Percentiles rank a stretch among this genome's conserved stretches.
Conservation (phyloP, 2,888 invertebrate genomes). For the Agrilus mali region DNA sequence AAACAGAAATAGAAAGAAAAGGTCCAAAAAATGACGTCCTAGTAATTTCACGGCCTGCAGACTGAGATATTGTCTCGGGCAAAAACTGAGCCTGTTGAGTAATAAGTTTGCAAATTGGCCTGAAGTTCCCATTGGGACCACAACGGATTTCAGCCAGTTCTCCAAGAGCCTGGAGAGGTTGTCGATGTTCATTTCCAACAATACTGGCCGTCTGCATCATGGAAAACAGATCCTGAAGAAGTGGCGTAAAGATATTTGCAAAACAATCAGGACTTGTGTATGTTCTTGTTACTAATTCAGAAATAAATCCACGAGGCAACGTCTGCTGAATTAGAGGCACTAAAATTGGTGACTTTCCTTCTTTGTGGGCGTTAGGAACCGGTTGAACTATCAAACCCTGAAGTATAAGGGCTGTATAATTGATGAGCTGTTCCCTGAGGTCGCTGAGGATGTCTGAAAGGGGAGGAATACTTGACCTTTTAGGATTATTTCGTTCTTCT, state of each 20-base stretch:
- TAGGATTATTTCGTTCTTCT: constrained; percentile 65
- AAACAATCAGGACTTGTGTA: constrained; percentile 47
- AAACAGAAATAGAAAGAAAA: constrained; percentile 81
- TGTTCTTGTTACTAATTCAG: constrained; percentile 36
- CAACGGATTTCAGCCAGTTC: constrained; percentile 72
- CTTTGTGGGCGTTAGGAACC: constrained; percentile 37
- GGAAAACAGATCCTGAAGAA: constrained; percentile 58
- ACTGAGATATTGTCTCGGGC: constrained; percentile 56
- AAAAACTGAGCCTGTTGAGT: constrained; percentile 57
- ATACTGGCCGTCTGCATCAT: constrained; percentile 56
- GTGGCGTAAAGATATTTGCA: constrained; percentile 44
- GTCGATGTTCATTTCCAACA: constrained; percentile 51
- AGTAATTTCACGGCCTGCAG: constrained; percentile 67
- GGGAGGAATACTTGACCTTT: constrained; percentile 62
- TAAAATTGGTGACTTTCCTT: constrained; percentile 50
- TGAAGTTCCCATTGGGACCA: constrained; percentile 31
- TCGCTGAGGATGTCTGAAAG: constrained; percentile 52
- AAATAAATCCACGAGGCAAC: constrained; percentile 62
- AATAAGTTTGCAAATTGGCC: constrained; percentile 65
- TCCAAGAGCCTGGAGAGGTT: constrained; percentile 46
- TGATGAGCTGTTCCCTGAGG: constrained; percentile 41
- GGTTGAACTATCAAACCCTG: constrained; percentile 32
- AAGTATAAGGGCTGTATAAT: constrained; percentile 44
- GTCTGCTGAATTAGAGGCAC: constrained; percentile 56
- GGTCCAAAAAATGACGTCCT: constrained; percentile 80